Evolutionary conservation across 2,888 invertebrate species (phyloP).

Genomic region (Dorcus parallelipipedus): DNA sequence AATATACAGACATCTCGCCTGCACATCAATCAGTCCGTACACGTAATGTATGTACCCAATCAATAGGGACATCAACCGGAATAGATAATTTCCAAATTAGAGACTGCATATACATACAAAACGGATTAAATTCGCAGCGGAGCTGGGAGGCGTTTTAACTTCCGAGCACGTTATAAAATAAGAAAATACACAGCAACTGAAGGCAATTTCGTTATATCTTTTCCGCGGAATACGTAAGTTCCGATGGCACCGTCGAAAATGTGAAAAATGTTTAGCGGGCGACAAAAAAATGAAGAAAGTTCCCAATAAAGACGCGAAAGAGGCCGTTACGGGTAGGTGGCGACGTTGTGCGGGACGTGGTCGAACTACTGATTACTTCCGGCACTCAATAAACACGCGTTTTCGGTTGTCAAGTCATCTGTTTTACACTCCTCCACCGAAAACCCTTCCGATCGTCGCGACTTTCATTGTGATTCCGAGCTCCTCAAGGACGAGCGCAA

Average conservation of each 20-base stretch:
- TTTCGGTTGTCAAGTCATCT: constrained; percentile 29
- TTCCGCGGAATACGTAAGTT: constrained; percentile 33
- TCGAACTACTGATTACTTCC: constrained; percentile 28
- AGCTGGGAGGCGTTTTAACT: constrained; percentile 12
- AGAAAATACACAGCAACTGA: constrained; percentile 32
- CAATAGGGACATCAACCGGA: constrained; percentile 2
- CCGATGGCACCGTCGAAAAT: constrained; percentile 29
- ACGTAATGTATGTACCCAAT: too few relatives aligned
- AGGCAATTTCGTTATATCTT: constrained; percentile 32
- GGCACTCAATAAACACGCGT: constrained; percentile 30
- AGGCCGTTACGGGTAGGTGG: constrained; percentile 24
- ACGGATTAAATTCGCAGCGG: constrained; percentile 14
- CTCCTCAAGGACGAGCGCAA: too few relatives aligned
- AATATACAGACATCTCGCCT: too few relatives aligned
- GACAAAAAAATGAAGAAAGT: constrained; percentile 30
- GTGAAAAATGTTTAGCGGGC: constrained; percentile 36
- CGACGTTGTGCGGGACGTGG: constrained; percentile 29
- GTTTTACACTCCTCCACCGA: constrained; percentile 4
- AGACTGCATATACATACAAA: constrained; percentile 19
- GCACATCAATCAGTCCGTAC: too few relatives aligned
- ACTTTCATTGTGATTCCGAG: not conserved
- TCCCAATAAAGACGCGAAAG: constrained; percentile 31
- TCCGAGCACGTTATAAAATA: constrained; percentile 32
- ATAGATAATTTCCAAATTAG: constrained; percentile 20
- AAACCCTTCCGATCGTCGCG: not conserved